These are phyloP conservation scores for Salmo trutta DNA, from an alignment of 2,797 vertebrate genomes.

Conservation along the genomic window DNA sequence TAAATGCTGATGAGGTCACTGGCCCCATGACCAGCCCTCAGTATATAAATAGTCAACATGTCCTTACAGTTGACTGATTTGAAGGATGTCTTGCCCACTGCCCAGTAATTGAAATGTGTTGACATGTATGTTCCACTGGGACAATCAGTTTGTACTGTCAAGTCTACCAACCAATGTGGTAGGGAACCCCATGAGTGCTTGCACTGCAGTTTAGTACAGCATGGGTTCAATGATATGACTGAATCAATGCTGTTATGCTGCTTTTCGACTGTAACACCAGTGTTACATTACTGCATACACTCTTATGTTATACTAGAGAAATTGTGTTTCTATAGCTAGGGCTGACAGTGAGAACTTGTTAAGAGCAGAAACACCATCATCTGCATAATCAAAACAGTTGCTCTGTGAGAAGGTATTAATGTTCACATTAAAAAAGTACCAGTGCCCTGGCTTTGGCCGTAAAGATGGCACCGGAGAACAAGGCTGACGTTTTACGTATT, in stretches of 20 bases:
- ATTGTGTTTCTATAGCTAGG: too few species aligned
- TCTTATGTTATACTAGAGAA: too few species aligned
- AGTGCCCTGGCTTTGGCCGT: too few species aligned
- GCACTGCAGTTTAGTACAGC: not conserved
- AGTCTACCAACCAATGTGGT: not conserved
- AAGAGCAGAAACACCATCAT: too few species aligned
- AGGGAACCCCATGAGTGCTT: not conserved
- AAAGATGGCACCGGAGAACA: too few species aligned
- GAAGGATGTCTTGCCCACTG: not conserved
- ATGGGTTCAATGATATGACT: not conserved
- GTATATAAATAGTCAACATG: conserved; percentile 1
- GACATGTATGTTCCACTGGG: not conserved
- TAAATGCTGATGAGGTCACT: not conserved
- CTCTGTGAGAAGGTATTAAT: too few species aligned
- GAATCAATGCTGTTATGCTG: not conserved
- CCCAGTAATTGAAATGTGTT: conserved; percentile 13
- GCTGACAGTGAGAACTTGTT: too few species aligned
- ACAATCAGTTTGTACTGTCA: conserved; percentile 3
- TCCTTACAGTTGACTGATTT: conserved; percentile 14
- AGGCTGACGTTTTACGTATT: too few species aligned
- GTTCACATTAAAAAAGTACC: not conserved
- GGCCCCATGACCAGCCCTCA: not conserved
- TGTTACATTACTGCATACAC: too few species aligned
- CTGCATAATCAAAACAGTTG: too few species aligned
- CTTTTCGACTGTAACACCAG: too few species aligned